These are phyloP conservation scores for Amyelois transitella DNA, from an alignment of 1,140 invertebrate genomes.

Conservation along the genomic window DNA sequence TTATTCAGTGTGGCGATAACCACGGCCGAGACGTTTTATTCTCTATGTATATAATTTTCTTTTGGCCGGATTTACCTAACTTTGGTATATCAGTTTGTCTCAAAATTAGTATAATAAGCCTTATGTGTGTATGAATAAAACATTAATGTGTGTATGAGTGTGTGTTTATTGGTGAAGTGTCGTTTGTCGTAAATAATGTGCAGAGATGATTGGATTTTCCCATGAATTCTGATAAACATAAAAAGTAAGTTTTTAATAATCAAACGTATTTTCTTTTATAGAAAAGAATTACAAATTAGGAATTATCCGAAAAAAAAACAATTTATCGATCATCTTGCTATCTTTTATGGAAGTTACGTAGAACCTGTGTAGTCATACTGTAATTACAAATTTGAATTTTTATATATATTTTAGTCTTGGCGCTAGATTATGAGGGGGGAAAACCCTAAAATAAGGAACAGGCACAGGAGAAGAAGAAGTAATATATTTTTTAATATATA, in stretches of 20 bases:
- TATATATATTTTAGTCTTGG: too few species aligned
- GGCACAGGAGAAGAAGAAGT: too few species aligned
- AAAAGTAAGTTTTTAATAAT: not conserved
- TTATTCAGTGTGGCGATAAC: not conserved
- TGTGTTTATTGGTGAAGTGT: not conserved
- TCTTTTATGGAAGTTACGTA: too few species aligned
- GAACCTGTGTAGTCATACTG: too few species aligned
- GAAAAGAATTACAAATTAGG: not conserved
- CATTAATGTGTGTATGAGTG: not conserved
- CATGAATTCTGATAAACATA: not conserved
- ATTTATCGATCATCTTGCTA: too few species aligned
- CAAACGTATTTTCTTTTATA: not conserved
- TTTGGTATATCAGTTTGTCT: too few species aligned
- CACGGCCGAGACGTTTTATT: not conserved
- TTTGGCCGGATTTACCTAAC: not conserved
- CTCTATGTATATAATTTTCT: not conserved
- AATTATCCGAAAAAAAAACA: too few species aligned
- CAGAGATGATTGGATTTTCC: not conserved
- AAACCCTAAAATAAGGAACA: too few species aligned
- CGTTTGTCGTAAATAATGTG: not conserved
- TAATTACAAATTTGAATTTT: too few species aligned
- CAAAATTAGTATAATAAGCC: not conserved
- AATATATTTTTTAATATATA: too few species aligned
- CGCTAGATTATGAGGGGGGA: too few species aligned
- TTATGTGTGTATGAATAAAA: not conserved